A percentile compares a stretch with the other conserved stretches of the same genome.
phyloP scores from a whole-genome alignment of 2,113 vertebrate genomes.

The Cinclus cinclus region DNA sequence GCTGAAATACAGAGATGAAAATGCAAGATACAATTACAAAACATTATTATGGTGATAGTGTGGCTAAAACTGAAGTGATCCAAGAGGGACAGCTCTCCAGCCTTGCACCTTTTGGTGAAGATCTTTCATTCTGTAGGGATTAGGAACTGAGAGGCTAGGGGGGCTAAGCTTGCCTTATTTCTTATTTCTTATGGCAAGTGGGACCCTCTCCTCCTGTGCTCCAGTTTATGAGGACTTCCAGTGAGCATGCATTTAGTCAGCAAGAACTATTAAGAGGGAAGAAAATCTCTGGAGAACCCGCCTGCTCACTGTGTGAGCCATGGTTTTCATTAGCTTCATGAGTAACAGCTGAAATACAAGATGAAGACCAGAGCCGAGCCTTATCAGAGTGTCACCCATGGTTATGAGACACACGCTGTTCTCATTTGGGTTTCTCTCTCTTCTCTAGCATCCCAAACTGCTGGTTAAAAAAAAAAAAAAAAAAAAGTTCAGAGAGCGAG shows the following conservation, averaged over 20 bases:
- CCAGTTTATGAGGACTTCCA: not conserved
- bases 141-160: not conserved
- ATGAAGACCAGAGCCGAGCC: not conserved
- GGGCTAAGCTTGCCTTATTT: not conserved
- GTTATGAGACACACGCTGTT: not conserved
- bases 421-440: not conserved
- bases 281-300: not conserved
- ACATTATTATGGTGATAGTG: not conserved
- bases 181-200: accelerated
- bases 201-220: not conserved
- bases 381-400: not conserved
- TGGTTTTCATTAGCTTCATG: not conserved
- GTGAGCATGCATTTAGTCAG: not conserved
- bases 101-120: not conserved
- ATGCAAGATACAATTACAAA: not conserved
- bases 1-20: slow-evolving; percentile 1
- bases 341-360: not conserved
- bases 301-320: accelerated
- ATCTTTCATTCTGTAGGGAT: not conserved
- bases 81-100: not conserved
- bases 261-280: not conserved
- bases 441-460: not conserved
- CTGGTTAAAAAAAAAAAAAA: not conserved
- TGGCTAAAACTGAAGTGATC: not conserved
- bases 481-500: not conserved